Evolutionary conservation across 2,888 invertebrate genomes (phyloP).

Genomic region (Habrosyne pyritoides): DNA sequence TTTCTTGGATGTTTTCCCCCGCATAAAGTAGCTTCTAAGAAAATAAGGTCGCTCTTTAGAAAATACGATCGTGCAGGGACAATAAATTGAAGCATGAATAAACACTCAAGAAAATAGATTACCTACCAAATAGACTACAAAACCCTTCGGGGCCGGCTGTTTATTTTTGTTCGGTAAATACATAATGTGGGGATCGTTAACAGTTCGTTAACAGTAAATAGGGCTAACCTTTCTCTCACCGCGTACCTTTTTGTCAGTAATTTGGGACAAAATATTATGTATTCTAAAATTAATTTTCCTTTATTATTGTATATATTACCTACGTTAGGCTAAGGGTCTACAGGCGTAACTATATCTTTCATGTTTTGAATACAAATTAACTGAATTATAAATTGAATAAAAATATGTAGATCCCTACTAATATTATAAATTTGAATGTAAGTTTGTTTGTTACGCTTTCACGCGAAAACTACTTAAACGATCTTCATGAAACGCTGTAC

Average conservation of each 20-base stretch:
- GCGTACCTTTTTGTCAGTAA: background rate
- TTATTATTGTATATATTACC: background rate
- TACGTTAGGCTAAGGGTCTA: background rate
- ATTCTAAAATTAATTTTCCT: background rate
- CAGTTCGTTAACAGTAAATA: conserved; percentile 6
- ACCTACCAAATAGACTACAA: conserved; percentile 25
- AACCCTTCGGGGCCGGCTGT: conserved; percentile 15
- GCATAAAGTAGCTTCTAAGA: conserved; percentile 56
- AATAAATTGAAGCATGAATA: conserved; percentile 65
- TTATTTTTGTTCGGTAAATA: conserved; percentile 19
- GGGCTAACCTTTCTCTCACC: conserved; percentile 1
- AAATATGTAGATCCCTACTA: background rate
- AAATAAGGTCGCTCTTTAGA: conserved; percentile 57
- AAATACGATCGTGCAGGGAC: conserved; percentile 59
- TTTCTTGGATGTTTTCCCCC: conserved; percentile 46
- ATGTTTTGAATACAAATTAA: background rate
- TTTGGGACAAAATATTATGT: conserved; percentile 4
- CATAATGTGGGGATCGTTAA: conserved; percentile 9
- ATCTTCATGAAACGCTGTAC: too few relatives aligned
- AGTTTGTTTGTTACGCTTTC: too few relatives aligned
- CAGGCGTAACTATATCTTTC: background rate
- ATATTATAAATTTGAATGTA: too few relatives aligned
- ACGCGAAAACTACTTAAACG: too few relatives aligned
- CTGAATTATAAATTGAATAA: background rate
- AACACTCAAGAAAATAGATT: conserved; percentile 58